Base-by-base conservation (phyloP, 2,113 vertebrate species). In the Mormyrus iriodes region DNA sequence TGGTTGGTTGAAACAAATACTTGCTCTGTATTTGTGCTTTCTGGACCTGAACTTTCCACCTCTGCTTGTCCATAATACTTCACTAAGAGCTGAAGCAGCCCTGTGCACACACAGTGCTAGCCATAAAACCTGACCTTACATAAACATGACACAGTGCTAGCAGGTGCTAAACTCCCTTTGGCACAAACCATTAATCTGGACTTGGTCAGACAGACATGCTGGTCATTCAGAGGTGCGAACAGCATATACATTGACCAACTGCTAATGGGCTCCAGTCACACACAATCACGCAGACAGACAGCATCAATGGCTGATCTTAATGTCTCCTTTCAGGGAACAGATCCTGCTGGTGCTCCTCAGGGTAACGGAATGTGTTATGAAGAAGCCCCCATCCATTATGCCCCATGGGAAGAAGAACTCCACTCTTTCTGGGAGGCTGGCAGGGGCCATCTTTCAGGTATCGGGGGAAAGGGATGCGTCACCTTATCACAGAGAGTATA, bases 291-390 rank as follows among this genome's bases (percentile, higher is more conserved):
- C 17, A 8, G 15, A 19, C 79, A 10, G 42, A 8, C 44, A 42
- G 19, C 44, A n/a, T 12, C 39, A 4, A n/a, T 46, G 82, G 82
- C 44, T 84, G 44, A 84, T 39, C 44, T 84, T 90, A 90, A 6
- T 90, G 76, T 93, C 94, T 35, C 87, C 83, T 88, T 35, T 35
- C 27, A 99, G 98, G 98, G 98, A 99, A 94, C 98, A 99, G 95
- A 96, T 99, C 93, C 94, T 99, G 52, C 95, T 98, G 93, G 98
- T 99, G 90, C 95, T 99, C 92, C 96, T 99, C 91, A 97, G 98
- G 92, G 98, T 99, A 92, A 99, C 98, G 0, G 98, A 99, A 93
- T 98, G 97, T 6, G 98, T 99, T 90, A 96, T 99, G 96, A 99
- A 99, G 94, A 97, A 97, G 93, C 96, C 98, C 90, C 97, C 97